Percentiles rank a stretch among this genome's conserved stretches.
These are phyloP conservation scores for Protosalanx chinensis DNA, from an alignment of 2,797 vertebrate species.

Conservation along the genomic window DNA sequence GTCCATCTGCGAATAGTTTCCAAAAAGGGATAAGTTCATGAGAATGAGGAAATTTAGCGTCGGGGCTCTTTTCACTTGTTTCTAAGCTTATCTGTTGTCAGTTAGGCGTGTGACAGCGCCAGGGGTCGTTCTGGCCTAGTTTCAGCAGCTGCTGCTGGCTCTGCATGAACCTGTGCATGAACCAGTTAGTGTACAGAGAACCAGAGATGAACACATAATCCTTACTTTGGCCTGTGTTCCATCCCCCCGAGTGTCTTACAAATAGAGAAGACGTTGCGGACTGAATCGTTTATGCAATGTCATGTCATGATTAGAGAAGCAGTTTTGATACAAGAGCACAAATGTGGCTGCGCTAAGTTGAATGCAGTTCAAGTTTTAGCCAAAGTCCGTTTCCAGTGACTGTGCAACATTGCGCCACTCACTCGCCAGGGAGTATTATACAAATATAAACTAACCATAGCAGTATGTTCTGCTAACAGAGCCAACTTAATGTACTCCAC, in stretches of 20 bases:
- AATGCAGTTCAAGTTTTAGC: too few species aligned
- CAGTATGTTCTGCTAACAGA: constrained; percentile 33
- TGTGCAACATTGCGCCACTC: neutral
- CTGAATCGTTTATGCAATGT: too few species aligned
- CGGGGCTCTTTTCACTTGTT: neutral
- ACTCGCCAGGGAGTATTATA: constrained; percentile 35
- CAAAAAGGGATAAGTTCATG: neutral
- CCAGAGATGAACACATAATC: neutral
- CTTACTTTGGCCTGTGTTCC: neutral
- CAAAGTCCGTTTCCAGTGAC: constrained; percentile 19
- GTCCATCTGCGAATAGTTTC: neutral
- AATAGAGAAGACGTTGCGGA: too few species aligned
- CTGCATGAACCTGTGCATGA: neutral
- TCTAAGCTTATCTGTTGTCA: constrained; percentile 4
- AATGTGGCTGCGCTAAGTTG: constrained; percentile 11
- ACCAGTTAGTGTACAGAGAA: neutral
- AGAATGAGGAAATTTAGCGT: neutral
- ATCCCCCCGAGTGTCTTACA: too few species aligned
- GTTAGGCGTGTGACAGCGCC: constrained; percentile 7
- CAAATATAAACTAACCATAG: constrained; percentile 19
- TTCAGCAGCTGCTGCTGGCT: neutral
- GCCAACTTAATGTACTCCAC: constrained; percentile 23
- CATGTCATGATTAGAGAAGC: constrained; percentile 18
- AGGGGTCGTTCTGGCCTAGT: neutral
- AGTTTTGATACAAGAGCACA: constrained; percentile 25